A percentile compares a stretch with the other conserved stretches of the same genome.
Evolutionary conservation across 2,113 vertebrate species (phyloP).

Genomic region (human): DNA sequence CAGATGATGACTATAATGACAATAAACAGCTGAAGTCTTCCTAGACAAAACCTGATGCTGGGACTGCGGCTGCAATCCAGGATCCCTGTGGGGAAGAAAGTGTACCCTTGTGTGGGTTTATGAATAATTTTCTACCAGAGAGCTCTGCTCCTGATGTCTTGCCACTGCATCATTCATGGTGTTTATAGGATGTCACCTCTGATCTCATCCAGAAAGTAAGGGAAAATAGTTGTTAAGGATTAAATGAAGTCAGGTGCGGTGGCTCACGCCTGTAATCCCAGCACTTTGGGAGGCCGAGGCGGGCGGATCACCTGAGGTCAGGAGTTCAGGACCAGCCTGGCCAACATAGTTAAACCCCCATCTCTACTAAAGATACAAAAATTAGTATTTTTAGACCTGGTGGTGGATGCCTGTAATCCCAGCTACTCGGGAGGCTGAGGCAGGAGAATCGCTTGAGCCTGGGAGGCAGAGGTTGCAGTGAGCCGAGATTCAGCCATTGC

Average conservation of each 20-base stretch:
- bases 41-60: not conserved
- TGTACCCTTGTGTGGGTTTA: not conserved
- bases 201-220: not conserved
- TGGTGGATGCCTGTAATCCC: no score
- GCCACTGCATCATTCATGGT: not conserved
- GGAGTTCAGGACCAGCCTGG: no score
- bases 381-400: no score
- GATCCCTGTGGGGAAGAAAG: rapidly evolving
- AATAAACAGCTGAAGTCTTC: not conserved
- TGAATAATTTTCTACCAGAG: not conserved
- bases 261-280: no score
- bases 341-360: no score
- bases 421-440: no score
- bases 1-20: not conserved
- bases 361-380: no score
- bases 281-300: no score
- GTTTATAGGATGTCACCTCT: not conserved
- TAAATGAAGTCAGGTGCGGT: not conserved
- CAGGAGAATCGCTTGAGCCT: no score
- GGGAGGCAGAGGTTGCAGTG: no score
- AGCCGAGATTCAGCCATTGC: no score
- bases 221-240: not conserved
- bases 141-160: not conserved
- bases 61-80: not conserved
- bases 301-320: no score